Evolutionary conservation across 2,113 vertebrate species (phyloP).

Genomic region (Gnathonemus echidnorhynchus): DNA sequence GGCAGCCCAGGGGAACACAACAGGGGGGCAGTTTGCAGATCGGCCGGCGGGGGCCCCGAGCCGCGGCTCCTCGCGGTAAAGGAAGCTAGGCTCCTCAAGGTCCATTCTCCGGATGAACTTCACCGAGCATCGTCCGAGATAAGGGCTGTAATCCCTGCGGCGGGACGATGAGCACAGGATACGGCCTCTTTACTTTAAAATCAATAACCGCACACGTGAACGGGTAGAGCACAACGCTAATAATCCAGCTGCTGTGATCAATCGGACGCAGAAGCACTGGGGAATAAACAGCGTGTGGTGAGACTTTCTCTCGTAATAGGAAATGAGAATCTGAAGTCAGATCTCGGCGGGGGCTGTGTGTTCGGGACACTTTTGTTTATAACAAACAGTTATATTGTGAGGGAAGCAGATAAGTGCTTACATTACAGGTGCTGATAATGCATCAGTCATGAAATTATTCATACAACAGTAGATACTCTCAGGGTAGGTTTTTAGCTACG

Average conservation of each 20-base stretch:
- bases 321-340: background rate
- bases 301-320: background rate
- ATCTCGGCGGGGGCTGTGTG: background rate
- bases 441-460: background rate
- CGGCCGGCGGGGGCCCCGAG: background rate
- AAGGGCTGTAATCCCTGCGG: background rate
- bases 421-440: background rate
- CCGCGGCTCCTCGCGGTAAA: background rate
- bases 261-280: background rate
- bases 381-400: conserved; percentile 1
- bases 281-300: background rate
- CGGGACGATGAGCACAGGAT: background rate
- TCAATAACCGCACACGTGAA: conserved; percentile 5
- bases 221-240: background rate
- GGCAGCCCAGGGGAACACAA: background rate
- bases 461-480: background rate
- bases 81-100: background rate
- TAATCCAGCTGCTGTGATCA: background rate
- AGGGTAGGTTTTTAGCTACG: background rate
- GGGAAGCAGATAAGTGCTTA: background rate
- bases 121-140: background rate
- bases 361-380: background rate
- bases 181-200: background rate
- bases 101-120: background rate
- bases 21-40: background rate